These are phyloP conservation scores for Chionodraco myersi DNA, from an alignment of 2,113 vertebrate genomes.

Conservation along the genomic window DNA sequence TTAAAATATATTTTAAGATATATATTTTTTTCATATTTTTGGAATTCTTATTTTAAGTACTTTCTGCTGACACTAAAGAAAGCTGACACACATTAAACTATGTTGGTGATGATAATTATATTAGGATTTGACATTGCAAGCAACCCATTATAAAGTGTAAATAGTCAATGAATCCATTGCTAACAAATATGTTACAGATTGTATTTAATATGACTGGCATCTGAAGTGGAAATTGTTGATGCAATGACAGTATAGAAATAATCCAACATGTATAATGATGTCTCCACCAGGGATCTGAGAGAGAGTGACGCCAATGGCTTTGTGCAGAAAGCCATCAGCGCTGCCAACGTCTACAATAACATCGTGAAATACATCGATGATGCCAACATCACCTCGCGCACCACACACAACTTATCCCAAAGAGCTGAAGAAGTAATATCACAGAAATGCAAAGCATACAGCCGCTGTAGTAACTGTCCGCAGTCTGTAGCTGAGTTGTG, in stretches of 20 bases:
- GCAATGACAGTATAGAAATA: background rate
- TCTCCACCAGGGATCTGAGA: conserved; percentile 83
- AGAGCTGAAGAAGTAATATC: conserved; percentile 84
- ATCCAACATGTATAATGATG: conserved; percentile 4
- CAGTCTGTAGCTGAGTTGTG: background rate
- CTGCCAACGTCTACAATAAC: conserved; percentile 94
- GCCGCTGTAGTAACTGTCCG: background rate
- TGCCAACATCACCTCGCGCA: conserved; percentile 86
- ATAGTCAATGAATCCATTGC: background rate
- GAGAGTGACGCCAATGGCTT: conserved; percentile 91
- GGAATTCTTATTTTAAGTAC: too few relatives aligned
- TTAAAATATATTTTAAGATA: too few relatives aligned
- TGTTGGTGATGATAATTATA: too few relatives aligned
- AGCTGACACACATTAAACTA: too few relatives aligned
- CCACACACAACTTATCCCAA: conserved; percentile 87
- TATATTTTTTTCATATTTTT: too few relatives aligned
- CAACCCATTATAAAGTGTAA: background rate
- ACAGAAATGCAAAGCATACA: background rate
- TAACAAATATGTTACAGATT: background rate
- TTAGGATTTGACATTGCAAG: background rate
- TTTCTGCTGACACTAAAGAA: too few relatives aligned
- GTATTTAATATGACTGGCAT: background rate
- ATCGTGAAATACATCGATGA: conserved; percentile 88
- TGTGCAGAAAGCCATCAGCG: conserved; percentile 93
- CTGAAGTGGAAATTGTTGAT: background rate